These are phyloP conservation scores for Lycia hirtaria DNA, from an alignment of 2,888 invertebrate species.

Conservation along the genomic window DNA sequence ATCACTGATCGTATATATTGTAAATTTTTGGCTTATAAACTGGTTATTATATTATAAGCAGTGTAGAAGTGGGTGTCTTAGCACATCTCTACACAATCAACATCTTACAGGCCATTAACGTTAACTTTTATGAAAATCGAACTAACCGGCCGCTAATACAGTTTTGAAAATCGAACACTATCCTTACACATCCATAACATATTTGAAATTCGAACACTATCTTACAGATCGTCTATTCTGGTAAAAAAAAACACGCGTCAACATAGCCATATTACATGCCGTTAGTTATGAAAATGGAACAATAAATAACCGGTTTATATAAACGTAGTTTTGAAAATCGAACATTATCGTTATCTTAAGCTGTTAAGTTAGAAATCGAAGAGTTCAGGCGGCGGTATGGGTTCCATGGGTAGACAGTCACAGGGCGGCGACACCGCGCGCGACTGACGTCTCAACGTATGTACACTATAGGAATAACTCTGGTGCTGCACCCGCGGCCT, in stretches of 20 bases:
- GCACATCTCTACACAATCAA: background rate
- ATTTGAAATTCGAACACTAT: slow-evolving; percentile 16
- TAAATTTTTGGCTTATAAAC: slow-evolving; percentile 4
- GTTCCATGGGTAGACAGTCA: slow-evolving; percentile 67
- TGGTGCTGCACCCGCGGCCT: slow-evolving; percentile 49
- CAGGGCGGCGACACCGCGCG: slow-evolving; percentile 54
- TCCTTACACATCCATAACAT: slow-evolving; percentile 2
- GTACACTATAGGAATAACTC: slow-evolving; percentile 59
- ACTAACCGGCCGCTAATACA: slow-evolving; percentile 9
- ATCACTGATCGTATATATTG: slow-evolving; percentile 11
- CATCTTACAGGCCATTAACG: background rate
- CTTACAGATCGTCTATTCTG: slow-evolving; percentile 10
- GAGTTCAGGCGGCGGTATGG: slow-evolving; percentile 77
- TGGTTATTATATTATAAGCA: background rate
- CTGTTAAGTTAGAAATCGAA: slow-evolving; percentile 67
- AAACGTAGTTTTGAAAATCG: slow-evolving; percentile 15
- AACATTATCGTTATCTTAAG: slow-evolving; percentile 13
- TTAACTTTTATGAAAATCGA: slow-evolving; percentile 1
- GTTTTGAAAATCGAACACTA: slow-evolving; percentile 16
- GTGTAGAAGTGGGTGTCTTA: background rate
- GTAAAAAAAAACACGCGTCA: slow-evolving; percentile 14
- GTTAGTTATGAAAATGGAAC: slow-evolving; percentile 19
- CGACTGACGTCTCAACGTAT: slow-evolving; percentile 58
- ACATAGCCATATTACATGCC: background rate
- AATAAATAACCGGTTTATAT: slow-evolving; percentile 5